These are phyloP conservation scores for Cardiocondyla obscurior DNA, from an alignment of 1,140 invertebrate genomes.

Conservation along the genomic window DNA sequence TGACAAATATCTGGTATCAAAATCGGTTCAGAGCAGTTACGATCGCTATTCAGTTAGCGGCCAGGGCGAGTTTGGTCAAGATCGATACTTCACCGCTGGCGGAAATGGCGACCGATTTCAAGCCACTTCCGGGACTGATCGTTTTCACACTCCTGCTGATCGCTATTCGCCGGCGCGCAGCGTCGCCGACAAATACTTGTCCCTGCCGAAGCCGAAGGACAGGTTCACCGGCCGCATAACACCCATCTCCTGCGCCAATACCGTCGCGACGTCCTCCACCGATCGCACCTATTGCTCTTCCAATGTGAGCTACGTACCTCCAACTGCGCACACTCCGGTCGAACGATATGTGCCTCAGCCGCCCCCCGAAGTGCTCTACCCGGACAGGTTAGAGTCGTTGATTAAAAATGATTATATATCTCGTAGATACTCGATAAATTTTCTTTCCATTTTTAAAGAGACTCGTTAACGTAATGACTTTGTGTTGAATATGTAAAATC, in stretches of 20 bases:
- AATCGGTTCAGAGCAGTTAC: conserved; percentile 62
- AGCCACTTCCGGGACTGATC: conserved; percentile 71
- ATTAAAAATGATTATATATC: not conserved
- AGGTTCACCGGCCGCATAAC: conserved; percentile 79
- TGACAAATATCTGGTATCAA: conserved; percentile 69
- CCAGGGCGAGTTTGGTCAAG: conserved; percentile 65
- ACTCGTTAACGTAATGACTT: not conserved
- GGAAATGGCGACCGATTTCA: conserved; percentile 68
- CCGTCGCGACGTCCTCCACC: conserved; percentile 67
- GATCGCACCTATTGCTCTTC: conserved; percentile 74
- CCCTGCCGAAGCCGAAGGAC: conserved; percentile 83
- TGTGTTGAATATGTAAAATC: not conserved
- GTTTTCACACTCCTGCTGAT: conserved; percentile 74
- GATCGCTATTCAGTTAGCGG: conserved; percentile 51
- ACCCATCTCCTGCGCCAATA: conserved; percentile 75
- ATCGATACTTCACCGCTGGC: conserved; percentile 67
- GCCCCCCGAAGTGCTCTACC: conserved; percentile 84
- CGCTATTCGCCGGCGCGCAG: conserved; percentile 78
- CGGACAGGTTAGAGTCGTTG: conserved; percentile 70
- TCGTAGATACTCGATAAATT: not conserved
- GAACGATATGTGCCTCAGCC: conserved; percentile 88
- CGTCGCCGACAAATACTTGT: conserved; percentile 80
- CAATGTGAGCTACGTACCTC: conserved; percentile 85
- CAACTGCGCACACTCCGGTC: conserved; percentile 88
- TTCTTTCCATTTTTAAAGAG: not conserved